Base-by-base conservation (phyloP, 2,113 vertebrate genomes). In the Melanostigma gelatinosum region DNA sequence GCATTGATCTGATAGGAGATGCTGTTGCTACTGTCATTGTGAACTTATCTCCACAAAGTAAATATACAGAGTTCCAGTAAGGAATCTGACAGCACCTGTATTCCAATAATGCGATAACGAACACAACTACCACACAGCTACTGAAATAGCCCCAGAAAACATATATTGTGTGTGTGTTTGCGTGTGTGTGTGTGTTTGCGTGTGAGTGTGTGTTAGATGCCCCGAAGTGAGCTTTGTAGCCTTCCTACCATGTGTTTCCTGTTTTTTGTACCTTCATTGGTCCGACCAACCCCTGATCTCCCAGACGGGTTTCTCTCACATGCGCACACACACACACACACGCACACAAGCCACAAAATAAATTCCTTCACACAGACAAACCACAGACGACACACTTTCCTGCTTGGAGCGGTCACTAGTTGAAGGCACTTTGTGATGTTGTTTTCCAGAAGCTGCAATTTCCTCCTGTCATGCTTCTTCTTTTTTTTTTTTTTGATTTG, bases 191-290 rank as follows among this genome's bases (percentile, higher is more conserved):
- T 72, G 78, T 62, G 48, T 79, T 55, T 34, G 40, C 54, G 1
- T 63, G 60, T 73, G 46, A 38, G 46, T 64, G 2, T 70, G 67
- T 72, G 55, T 57, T n/a, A n/a, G 54, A 44, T 69, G 75, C 15
- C 83, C 32, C 72, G 69, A 79, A 75, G 22, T 79, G 74, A 83
- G 65, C 72, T 77, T 16, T 61, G 63, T 82, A 74, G 60, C 78
- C 78, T 82, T 71, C 36, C 55, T 27, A 57, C 75, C 87, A 88
- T 89, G 72, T 90, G 88, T 90, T 92, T 88, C 85, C 85, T 89
- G 85, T 91, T 90, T 87, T 85, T 88, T 76, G 42, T 27, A 73
- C 69, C 64, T 80, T 75, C 63, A 76, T 84, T 15, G 52, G 24
- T 76, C 72, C 76, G 60, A 88, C 46, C 44, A 85, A 61, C 61